Conservation (phyloP, 2,113 vertebrate species). For the Pelodiscus sinensis region DNA sequence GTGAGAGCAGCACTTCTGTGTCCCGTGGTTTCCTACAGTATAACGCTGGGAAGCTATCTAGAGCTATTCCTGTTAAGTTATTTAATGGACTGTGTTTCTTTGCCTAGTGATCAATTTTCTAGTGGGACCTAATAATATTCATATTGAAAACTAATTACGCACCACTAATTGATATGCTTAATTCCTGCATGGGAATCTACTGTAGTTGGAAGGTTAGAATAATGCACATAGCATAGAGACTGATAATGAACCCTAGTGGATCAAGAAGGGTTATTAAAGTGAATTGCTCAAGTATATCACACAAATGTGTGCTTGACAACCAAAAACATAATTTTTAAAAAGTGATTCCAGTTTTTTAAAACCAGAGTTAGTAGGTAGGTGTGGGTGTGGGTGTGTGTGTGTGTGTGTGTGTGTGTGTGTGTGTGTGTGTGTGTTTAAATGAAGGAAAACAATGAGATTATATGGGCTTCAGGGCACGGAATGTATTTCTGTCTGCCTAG, state of each 20-base stretch:
- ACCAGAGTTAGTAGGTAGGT: neutral
- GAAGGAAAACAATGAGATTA: neutral
- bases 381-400: too few species aligned
- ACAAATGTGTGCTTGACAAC: neutral
- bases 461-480: neutral
- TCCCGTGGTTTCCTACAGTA: rapidly evolving
- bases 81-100: neutral
- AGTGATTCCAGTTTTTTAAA: neutral
- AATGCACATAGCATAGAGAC: neutral
- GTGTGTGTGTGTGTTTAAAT: neutral
- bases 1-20: too few species aligned
- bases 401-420: too few species aligned
- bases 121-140: neutral
- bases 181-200: neutral
- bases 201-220: neutral
- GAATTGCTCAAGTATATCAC: neutral
- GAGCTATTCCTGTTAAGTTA: neutral
- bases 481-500: neutral
- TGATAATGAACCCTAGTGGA: neutral
- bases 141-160: neutral
- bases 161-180: neutral
- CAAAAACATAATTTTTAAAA: neutral
- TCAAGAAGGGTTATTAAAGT: neutral
- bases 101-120: neutral
- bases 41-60: neutral